Percentiles rank a stretch among this genome's conserved stretches.
phyloP scores from a whole-genome alignment of 2,113 vertebrate genomes.

The Sphaerodactylus townsendi region DNA sequence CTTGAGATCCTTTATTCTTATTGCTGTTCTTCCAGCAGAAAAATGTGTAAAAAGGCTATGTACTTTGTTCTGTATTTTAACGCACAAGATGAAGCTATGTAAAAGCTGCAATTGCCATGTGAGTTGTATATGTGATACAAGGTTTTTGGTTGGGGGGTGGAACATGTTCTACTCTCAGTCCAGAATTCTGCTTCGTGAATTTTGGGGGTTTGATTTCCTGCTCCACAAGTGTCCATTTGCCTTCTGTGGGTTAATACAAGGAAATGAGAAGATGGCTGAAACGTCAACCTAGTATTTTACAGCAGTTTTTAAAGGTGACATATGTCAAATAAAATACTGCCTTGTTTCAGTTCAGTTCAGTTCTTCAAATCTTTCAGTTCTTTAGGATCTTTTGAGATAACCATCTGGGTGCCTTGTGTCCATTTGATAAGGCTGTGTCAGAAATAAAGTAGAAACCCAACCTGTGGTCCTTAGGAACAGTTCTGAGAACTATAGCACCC shows the following conservation, averaged over 20 bases:
- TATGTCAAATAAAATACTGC: neutral
- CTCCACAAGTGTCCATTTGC: neutral
- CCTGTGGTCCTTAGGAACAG: no score
- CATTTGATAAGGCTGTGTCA: neutral
- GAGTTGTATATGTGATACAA: conserved; percentile 4
- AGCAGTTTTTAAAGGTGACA: neutral
- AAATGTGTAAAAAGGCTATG: neutral
- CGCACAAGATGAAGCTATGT: conserved; percentile 12
- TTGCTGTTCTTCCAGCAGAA: conserved; percentile 4
- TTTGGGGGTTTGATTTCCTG: conserved; percentile 19
- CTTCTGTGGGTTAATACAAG: conserved; percentile 2
- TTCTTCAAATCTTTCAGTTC: neutral
- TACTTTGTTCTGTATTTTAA: neutral
- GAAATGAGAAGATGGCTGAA: conserved; percentile 3
- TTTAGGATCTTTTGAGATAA: neutral
- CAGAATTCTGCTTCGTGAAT: neutral
- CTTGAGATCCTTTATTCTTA: conserved; percentile 16
- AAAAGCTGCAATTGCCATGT: neutral
- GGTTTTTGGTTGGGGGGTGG: neutral
- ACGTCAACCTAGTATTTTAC: neutral
- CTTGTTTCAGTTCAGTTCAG: no score
- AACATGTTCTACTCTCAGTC: neutral
- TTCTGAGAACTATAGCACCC: no score
- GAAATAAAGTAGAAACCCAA: neutral
- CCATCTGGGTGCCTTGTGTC: neutral